Percentiles rank a stretch among this genome's conserved stretches.
These are phyloP conservation scores for Pelecanoides urinatrix DNA, from an alignment of 2,113 vertebrate genomes.

Conservation along the genomic window DNA sequence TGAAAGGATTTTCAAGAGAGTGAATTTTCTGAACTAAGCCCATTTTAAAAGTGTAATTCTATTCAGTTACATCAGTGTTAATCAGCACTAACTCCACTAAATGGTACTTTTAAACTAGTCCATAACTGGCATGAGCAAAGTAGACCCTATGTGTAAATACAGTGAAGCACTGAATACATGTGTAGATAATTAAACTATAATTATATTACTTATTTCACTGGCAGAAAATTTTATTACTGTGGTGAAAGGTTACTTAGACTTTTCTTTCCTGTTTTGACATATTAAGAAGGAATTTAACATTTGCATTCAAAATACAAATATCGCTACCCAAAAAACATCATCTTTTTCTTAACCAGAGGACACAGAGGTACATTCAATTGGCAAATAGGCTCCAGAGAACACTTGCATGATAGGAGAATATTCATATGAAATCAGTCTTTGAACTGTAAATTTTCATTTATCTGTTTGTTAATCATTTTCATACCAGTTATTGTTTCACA, in stretches of 20 bases:
- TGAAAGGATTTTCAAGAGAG: not conserved
- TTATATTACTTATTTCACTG: not conserved
- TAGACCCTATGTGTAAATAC: not conserved
- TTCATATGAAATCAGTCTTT: not conserved
- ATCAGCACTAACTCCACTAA: not conserved
- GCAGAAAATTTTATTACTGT: not conserved
- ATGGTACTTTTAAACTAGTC: not conserved
- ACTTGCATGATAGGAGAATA: not conserved
- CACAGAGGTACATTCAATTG: not conserved
- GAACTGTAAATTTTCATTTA: not conserved
- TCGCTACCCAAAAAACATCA: not conserved
- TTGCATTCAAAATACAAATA: conserved; percentile 5
- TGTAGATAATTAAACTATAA: conserved; percentile 16
- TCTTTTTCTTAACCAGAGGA: not conserved
- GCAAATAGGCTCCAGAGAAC: not conserved
- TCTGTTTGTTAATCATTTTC: not conserved
- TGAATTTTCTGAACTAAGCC: not conserved
- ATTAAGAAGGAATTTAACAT: not conserved
- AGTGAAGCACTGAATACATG: not conserved
- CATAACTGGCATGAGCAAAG: not conserved
- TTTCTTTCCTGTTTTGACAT: conserved; percentile 29
- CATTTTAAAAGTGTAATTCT: not conserved
- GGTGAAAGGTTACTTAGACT: conserved; percentile 8
- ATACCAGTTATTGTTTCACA: not conserved
- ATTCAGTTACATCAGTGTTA: not conserved